A percentile compares a stretch with the other conserved stretches of the same genome.
phyloP scores from a whole-genome alignment of 2,113 vertebrate genomes.

The Psammodynastes pulverulentus region DNA sequence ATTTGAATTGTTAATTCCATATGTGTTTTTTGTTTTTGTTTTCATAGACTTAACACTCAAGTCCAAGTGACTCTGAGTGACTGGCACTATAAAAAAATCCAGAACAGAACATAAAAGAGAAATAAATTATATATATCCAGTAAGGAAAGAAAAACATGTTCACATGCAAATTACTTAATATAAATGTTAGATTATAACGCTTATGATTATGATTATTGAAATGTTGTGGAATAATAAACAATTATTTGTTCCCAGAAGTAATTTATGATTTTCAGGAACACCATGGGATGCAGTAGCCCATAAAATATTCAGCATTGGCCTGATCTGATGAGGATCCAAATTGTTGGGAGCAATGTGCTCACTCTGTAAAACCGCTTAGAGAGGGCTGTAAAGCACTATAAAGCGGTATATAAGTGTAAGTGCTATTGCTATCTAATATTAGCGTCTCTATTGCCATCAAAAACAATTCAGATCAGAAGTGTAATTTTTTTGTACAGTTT shows the following conservation, averaged over 20 bases:
- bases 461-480: conserved; percentile 55
- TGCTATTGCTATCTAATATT: no score
- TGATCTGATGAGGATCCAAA: no score
- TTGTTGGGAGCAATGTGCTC: no score
- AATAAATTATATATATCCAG: not conserved
- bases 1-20: not conserved
- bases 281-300: not conserved
- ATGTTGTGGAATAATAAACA: not conserved
- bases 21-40: not conserved
- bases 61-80: not conserved
- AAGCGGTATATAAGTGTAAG: no score
- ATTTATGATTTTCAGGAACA: not conserved
- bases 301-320: not conserved
- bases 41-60: not conserved
- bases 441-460: not conserved
- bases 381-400: no score
- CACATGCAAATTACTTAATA: not conserved
- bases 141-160: not conserved
- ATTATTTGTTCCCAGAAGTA: not conserved
- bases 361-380: no score
- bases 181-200: not conserved
- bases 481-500: conserved; percentile 52
- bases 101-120: not conserved
- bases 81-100: not conserved
- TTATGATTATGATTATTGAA: not conserved